Conservation (phyloP, 2,797 vertebrate species). For the Tympanoctomys barrerae region DNA sequence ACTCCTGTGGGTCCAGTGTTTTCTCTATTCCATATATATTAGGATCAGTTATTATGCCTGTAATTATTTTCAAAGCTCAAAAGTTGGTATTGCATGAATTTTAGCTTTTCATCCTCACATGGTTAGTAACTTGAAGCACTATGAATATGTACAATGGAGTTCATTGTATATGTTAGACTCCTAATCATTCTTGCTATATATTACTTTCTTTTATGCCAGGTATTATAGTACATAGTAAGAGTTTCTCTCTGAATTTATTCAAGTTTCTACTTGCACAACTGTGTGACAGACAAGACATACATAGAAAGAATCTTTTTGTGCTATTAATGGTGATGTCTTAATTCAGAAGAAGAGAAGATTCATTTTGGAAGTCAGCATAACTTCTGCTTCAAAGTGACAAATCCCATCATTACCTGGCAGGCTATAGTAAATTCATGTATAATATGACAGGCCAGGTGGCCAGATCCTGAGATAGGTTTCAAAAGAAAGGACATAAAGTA, state of each 20-base stretch:
- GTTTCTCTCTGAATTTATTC: background rate
- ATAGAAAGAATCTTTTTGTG: background rate
- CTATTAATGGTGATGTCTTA: slow-evolving; percentile 13
- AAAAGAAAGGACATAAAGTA: slow-evolving; percentile 56
- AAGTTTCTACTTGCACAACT: background rate
- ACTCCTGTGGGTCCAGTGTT: background rate
- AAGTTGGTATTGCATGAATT: slow-evolving; percentile 7
- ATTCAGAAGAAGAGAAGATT: slow-evolving; percentile 37
- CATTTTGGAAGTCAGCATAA: slow-evolving; percentile 33
- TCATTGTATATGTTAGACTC: background rate
- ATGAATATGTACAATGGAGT: background rate
- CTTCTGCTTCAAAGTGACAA: slow-evolving; percentile 26
- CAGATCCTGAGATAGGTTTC: background rate
- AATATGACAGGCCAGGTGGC: slow-evolving; percentile 44
- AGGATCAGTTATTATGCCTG: background rate
- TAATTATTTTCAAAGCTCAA: background rate
- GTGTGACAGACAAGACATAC: background rate
- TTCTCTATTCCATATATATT: background rate
- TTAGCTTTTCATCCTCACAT: background rate
- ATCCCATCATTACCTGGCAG: slow-evolving; percentile 36
- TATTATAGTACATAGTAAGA: background rate
- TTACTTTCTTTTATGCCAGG: background rate
- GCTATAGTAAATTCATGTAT: slow-evolving; percentile 14
- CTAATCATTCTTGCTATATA: background rate
- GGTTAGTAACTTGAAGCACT: background rate